Evolutionary conservation across 2,888 invertebrate species (phyloP).

Genomic region (Catocala sponsa): DNA sequence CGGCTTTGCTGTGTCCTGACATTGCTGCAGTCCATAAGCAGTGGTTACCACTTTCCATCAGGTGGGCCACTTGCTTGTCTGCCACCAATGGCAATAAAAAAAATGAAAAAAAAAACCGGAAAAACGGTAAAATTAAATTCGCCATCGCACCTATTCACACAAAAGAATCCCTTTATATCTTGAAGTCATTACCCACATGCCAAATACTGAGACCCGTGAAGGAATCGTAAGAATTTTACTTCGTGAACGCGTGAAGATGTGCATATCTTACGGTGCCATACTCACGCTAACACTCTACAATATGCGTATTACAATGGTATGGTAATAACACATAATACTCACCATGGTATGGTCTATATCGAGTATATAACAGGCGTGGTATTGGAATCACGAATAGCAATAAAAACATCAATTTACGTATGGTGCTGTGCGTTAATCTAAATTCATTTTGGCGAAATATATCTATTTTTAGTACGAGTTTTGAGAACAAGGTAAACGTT

Average conservation of each 20-base stretch:
- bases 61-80: no score
- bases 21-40: no score
- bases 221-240: slow-evolving; percentile 34
- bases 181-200: slow-evolving; percentile 27
- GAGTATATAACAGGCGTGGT: slow-evolving; percentile 24
- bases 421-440: not conserved
- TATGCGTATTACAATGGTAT: slow-evolving; percentile 8
- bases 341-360: slow-evolving; percentile 25
- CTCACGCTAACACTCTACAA: slow-evolving; percentile 22
- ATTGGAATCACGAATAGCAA: slow-evolving; percentile 17
- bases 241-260: slow-evolving; percentile 14
- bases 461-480: no score
- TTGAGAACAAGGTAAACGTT: no score
- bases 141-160: not conserved
- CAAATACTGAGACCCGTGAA: slow-evolving; percentile 18
- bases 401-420: slow-evolving; percentile 9
- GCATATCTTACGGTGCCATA: slow-evolving; percentile 23
- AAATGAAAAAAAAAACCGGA: no score
- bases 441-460: not conserved
- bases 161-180: not conserved
- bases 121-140: not conserved
- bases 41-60: no score
- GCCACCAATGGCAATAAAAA: no score
- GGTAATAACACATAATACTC: slow-evolving; percentile 17
- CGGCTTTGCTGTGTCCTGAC: no score